These are phyloP conservation scores for Gila orcuttii DNA, from an alignment of 2,113 vertebrate species.

Conservation along the genomic window DNA sequence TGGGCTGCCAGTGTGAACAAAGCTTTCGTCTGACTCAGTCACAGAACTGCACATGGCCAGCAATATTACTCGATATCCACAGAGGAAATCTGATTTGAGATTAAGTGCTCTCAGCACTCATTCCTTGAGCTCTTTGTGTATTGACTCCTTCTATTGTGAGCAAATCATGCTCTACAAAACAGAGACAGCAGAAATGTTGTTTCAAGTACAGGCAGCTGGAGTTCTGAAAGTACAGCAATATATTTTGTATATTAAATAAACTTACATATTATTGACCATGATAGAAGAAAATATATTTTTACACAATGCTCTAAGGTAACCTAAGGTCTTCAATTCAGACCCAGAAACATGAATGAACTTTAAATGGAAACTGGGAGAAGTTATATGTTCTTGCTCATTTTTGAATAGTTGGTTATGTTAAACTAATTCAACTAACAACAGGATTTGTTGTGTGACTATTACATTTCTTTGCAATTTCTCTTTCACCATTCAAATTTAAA, in stretches of 20 bases:
- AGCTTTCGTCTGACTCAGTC: slow-evolving; percentile 15
- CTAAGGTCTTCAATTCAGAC: background rate
- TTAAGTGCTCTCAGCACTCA: background rate
- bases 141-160: background rate
- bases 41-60: background rate
- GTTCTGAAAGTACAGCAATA: background rate
- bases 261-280: background rate
- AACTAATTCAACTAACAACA: background rate
- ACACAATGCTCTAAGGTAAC: background rate
- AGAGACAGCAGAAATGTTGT: background rate
- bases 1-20: slow-evolving; percentile 13
- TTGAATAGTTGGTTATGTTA: background rate
- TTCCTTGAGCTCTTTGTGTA: background rate
- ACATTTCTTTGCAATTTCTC: background rate
- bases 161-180: background rate
- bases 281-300: background rate
- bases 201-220: background rate
- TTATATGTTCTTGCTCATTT: background rate
- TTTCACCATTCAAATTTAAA: background rate
- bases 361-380: background rate
- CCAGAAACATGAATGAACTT: background rate
- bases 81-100: slow-evolving; percentile 16
- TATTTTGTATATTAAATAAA: background rate
- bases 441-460: background rate
- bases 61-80: slow-evolving; percentile 15